Conservation (phyloP, 2,888 invertebrate species). For the Aphidoletes aphidimyza region DNA sequence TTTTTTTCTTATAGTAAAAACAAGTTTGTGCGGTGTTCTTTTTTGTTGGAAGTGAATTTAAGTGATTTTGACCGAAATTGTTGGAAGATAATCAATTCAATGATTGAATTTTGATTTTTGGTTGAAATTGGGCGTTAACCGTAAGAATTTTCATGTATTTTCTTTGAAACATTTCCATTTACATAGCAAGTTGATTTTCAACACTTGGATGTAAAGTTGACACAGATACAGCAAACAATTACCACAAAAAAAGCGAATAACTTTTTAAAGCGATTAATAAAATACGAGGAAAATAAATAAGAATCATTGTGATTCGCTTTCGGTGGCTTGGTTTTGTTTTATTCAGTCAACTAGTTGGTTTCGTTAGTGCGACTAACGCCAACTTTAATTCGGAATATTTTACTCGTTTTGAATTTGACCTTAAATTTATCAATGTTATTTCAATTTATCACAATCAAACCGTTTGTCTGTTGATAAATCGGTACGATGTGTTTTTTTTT, state of each 20-base stretch:
- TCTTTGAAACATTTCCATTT: neutral
- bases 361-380: too few species aligned
- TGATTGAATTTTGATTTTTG: neutral
- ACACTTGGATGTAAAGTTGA: neutral
- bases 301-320: neutral
- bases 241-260: too few species aligned
- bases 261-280: neutral
- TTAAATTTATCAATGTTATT: neutral
- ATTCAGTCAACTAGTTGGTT: too few species aligned
- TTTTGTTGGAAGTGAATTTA: neutral
- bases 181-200: neutral
- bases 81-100: neutral
- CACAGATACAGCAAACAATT: neutral
- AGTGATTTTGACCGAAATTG: neutral
- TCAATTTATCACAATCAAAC: neutral
- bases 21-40: conserved; percentile 20
- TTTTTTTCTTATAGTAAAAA: neutral
- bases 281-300: neutral
- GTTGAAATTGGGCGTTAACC: too few species aligned
- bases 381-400: neutral
- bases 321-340: too few species aligned
- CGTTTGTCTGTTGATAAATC: neutral
- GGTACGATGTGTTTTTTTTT: too few species aligned
- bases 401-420: neutral
- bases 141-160: neutral